Conservation (phyloP, 2,888 invertebrate genomes). For the Camptogramma bilineatum region DNA sequence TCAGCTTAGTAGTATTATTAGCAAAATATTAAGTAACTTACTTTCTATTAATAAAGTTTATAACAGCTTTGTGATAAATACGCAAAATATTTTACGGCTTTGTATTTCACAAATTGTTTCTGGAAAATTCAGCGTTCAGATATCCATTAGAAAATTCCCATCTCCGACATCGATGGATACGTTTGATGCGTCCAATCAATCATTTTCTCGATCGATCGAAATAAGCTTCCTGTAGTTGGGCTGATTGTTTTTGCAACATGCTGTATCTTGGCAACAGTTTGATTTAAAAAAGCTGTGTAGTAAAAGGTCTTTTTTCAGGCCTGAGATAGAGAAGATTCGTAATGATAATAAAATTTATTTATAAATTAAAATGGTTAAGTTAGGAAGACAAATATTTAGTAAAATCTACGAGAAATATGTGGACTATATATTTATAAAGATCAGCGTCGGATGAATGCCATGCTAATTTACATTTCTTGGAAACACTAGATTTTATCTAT, state of each 20-base stretch:
- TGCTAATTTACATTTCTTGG: background rate
- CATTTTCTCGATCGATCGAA: slow-evolving; percentile 52
- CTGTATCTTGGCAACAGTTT: slow-evolving; percentile 33
- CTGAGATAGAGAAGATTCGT: too few species aligned
- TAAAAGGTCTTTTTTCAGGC: too few species aligned
- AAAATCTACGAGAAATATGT: background rate
- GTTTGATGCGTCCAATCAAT: slow-evolving; percentile 52
- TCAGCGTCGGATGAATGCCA: background rate
- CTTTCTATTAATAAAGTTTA: background rate
- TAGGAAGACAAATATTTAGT: too few species aligned
- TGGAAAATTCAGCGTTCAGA: slow-evolving; percentile 29
- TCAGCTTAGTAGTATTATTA: too few species aligned
- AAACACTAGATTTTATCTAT: background rate
- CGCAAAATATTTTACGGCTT: background rate
- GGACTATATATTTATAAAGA: background rate
- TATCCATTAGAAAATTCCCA: slow-evolving; percentile 38
- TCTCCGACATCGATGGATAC: slow-evolving; percentile 34
- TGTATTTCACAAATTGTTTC: slow-evolving; percentile 6
- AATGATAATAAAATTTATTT: too few species aligned
- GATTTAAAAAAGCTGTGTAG: background rate
- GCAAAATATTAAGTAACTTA: too few species aligned
- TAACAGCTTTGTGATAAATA: background rate
- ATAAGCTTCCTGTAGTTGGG: slow-evolving; percentile 43
- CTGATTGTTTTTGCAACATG: slow-evolving; percentile 53
- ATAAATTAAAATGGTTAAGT: too few species aligned